A percentile compares a stretch with the other conserved stretches of the same genome.
phyloP scores from a whole-genome alignment of 2,113 vertebrate species.

The Hydrochoerus hydrochaeris region DNA sequence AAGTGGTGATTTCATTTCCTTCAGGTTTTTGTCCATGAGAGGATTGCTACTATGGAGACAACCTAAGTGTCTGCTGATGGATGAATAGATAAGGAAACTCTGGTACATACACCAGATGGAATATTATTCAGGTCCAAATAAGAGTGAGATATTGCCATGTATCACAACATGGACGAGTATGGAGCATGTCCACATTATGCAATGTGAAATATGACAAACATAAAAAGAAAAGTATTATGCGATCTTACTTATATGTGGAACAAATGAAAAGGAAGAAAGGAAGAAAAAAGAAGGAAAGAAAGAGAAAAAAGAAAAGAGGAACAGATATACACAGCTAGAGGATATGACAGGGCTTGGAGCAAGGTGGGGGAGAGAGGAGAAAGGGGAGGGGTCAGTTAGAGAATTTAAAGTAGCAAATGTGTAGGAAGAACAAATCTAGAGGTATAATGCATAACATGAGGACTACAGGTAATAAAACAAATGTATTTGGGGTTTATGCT shows the following conservation, averaged over 20 bases:
- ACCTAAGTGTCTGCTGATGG: neutral
- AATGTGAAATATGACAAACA: neutral
- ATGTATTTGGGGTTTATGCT: neutral
- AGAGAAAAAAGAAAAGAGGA: too few relatives aligned
- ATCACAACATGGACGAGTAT: neutral
- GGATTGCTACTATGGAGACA: neutral
- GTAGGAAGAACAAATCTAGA: neutral
- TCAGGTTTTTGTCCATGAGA: neutral
- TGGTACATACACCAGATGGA: neutral
- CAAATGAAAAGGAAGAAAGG: neutral
- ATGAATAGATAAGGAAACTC: neutral
- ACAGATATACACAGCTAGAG: neutral
- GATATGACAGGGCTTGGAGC: neutral
- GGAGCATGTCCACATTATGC: neutral
- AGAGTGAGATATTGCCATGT: neutral
- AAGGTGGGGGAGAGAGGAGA: neutral
- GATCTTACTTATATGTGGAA: neutral
- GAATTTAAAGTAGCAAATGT: neutral
- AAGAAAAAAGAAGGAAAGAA: rapidly evolving
- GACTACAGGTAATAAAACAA: neutral
- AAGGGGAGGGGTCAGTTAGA: neutral
- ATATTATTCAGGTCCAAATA: neutral
- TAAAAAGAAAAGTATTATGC: neutral
- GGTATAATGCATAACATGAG: neutral
- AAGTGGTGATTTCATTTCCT: neutral